These are phyloP conservation scores for Kobus ellipsiprymnus DNA, from an alignment of 2,113 vertebrate genomes.

Conservation along the genomic window DNA sequence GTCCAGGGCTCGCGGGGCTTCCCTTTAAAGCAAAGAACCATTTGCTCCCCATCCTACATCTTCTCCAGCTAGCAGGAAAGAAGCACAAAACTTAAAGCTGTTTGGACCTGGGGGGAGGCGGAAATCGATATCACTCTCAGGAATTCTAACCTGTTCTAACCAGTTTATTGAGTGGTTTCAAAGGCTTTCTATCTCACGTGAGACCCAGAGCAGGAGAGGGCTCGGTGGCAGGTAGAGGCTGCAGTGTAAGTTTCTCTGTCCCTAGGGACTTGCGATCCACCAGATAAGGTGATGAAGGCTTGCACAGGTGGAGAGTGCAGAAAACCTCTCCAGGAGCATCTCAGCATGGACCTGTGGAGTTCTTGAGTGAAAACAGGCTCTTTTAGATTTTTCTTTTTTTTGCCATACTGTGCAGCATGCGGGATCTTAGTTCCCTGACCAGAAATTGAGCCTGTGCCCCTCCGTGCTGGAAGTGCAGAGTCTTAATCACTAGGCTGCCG, in stretches of 20 bases:
- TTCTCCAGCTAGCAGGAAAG: background rate
- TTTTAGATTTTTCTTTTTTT: background rate
- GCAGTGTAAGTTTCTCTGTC: background rate
- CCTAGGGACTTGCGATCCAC: accelerated
- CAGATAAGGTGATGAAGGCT: background rate
- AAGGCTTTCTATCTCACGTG: background rate
- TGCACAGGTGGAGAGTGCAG: background rate
- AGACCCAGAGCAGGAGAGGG: background rate
- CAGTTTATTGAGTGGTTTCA: background rate
- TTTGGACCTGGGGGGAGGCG: background rate
- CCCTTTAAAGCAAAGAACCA: background rate
- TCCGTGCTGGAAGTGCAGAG: background rate
- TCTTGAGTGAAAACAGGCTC: background rate
- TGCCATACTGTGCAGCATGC: background rate
- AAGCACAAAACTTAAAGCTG: background rate
- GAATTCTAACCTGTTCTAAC: background rate
- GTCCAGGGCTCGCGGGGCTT: background rate
- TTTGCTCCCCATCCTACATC: background rate
- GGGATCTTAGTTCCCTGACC: background rate
- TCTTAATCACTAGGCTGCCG: background rate
- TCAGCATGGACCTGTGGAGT: accelerated
- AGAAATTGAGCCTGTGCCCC: background rate
- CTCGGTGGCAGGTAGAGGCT: background rate
- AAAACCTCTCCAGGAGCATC: background rate
- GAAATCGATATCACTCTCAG: background rate